These are phyloP conservation scores for Leptocoma aspasia DNA, from an alignment of 2,113 vertebrate species.

Conservation along the genomic window DNA sequence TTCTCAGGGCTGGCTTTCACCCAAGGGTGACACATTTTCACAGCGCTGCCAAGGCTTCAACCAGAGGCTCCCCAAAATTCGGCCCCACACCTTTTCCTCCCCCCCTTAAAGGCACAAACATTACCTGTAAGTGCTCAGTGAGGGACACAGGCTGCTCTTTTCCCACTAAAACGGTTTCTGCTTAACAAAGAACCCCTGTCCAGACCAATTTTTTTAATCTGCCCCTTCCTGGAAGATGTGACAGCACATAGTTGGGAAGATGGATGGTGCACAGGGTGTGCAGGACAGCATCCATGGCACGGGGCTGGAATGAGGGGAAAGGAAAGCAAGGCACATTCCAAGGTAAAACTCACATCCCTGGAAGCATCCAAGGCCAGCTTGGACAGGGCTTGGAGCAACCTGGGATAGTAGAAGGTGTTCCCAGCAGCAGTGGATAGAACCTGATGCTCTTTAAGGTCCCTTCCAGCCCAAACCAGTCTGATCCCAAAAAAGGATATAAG, in stretches of 20 bases:
- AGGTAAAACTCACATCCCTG: neutral
- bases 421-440: neutral
- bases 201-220: neutral
- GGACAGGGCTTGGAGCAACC: neutral
- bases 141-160: neutral
- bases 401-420: neutral
- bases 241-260: neutral
- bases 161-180: neutral
- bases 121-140: neutral
- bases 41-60: neutral
- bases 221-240: neutral
- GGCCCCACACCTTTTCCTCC: neutral
- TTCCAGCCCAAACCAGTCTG: neutral
- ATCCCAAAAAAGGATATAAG: neutral
- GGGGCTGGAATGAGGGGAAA: neutral
- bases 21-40: neutral
- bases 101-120: neutral
- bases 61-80: neutral
- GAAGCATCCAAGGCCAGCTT: neutral
- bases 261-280: fast-evolving
- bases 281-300: neutral
- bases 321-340: neutral
- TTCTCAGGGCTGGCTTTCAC: neutral
- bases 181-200: neutral
- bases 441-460: neutral